These are phyloP conservation scores for Nipponacmea schrenckii DNA, from an alignment of 2,888 invertebrate genomes.

Conservation along the genomic window DNA sequence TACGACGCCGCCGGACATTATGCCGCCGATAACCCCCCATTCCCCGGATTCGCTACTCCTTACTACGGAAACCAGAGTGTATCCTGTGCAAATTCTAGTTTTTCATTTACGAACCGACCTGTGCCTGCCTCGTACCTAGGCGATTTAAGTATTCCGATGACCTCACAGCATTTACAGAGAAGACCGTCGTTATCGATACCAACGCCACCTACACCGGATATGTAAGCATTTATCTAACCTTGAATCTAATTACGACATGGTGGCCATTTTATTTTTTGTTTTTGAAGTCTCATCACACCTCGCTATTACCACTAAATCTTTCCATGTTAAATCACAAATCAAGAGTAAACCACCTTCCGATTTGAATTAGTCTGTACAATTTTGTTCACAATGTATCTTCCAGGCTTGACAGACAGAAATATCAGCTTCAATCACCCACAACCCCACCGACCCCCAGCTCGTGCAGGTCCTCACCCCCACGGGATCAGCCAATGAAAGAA, in stretches of 20 bases:
- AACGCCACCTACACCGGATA: conserved; percentile 52
- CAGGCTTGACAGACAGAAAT: conserved; percentile 60
- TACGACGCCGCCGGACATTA: conserved; percentile 39
- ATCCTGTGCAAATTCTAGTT: conserved; percentile 31
- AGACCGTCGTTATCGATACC: conserved; percentile 54
- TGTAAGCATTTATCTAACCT: conserved; percentile 36
- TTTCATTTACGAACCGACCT: conserved; percentile 29
- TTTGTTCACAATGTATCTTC: too few relatives aligned
- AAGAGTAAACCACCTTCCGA: too few relatives aligned
- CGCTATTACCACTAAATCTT: too few relatives aligned
- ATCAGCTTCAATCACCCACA: conserved; percentile 58
- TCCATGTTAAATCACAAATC: too few relatives aligned
- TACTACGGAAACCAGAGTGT: conserved; percentile 45
- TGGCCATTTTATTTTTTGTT: too few relatives aligned
- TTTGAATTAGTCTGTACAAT: too few relatives aligned
- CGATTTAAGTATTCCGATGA: conserved; percentile 42
- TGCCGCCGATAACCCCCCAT: conserved; percentile 36
- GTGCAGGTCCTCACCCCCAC: conserved; percentile 58
- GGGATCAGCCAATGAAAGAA: conserved; percentile 57
- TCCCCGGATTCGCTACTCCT: conserved; percentile 45
- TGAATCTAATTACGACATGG: not conserved
- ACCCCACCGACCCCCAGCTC: conserved; percentile 64
- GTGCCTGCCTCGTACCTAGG: conserved; percentile 38
- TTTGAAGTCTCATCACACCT: too few relatives aligned
- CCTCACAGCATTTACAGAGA: conserved; percentile 43